These are phyloP conservation scores for Tipula helvola DNA, from an alignment of 2,888 invertebrate genomes.

Conservation along the genomic window DNA sequence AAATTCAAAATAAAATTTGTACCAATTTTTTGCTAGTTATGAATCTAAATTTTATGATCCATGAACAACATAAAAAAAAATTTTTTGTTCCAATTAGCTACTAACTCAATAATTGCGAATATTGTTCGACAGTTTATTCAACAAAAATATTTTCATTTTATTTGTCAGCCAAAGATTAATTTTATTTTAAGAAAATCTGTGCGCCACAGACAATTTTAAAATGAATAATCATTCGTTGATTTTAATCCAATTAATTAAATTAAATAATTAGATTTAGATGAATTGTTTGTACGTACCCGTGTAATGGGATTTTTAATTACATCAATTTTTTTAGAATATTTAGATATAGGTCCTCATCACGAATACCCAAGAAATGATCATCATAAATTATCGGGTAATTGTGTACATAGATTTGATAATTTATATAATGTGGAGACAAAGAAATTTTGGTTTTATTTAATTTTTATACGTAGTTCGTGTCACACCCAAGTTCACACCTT, in stretches of 20 bases:
- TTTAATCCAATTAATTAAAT: not conserved
- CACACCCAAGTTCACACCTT: not conserved
- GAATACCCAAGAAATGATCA: not conserved
- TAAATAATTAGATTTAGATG: not conserved
- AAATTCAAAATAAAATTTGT: too few species aligned
- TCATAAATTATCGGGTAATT: not conserved
- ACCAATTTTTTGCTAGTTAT: too few species aligned
- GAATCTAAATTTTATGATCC: not conserved
- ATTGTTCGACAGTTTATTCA: not conserved
- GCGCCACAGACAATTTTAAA: not conserved
- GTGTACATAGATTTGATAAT: not conserved
- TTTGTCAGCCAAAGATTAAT: not conserved
- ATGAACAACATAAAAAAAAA: not conserved
- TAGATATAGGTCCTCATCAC: not conserved
- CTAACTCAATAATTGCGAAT: not conserved
- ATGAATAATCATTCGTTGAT: not conserved
- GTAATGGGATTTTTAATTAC: not conserved
- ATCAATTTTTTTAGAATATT: not conserved
- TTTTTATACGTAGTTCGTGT: not conserved
- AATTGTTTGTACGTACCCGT: not conserved
- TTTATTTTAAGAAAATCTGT: not conserved
- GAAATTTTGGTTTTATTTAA: not conserved
- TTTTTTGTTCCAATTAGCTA: not conserved
- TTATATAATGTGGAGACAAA: not conserved
- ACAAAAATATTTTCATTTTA: not conserved